Evolutionary conservation across 92 coral and sea anemone species (phyloP).

Genomic region (Blastomussa wellsi): DNA sequence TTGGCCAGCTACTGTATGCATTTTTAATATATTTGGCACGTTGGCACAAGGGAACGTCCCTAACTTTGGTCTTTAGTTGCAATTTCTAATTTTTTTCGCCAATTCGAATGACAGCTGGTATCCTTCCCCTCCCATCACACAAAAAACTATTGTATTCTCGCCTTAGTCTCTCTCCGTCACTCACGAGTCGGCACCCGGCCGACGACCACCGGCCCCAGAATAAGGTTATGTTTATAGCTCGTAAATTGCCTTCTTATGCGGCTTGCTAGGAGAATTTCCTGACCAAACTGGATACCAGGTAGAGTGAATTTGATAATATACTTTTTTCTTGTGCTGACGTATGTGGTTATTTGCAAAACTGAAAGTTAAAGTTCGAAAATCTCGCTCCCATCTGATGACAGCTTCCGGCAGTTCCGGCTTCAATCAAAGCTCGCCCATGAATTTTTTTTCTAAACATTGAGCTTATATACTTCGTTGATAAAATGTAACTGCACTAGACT

Average conservation of each 20-base stretch:
- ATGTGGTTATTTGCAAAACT: slow-evolving; percentile 4
- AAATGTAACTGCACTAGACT: not conserved
- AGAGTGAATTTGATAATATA: not conserved
- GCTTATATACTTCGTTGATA: not conserved
- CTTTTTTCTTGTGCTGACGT: not conserved
- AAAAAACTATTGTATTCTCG: too few relatives aligned
- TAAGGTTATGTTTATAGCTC: not conserved
- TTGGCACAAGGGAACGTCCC: too few relatives aligned
- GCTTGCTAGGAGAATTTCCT: not conserved
- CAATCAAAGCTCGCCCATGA: not conserved
- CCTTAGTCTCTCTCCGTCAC: not conserved
- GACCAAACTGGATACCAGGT: not conserved
- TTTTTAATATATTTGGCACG: too few relatives aligned
- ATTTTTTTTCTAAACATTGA: too few relatives aligned
- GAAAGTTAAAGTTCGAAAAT: not conserved
- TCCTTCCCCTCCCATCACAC: too few relatives aligned
- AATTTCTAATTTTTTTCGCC: too few relatives aligned
- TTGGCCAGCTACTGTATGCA: too few relatives aligned
- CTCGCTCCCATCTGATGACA: not conserved
- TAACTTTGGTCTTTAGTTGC: too few relatives aligned
- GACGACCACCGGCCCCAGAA: not conserved
- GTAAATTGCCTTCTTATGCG: not conserved
- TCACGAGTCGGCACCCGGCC: not conserved
- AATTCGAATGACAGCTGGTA: too few relatives aligned
- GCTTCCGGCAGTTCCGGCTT: not conserved